Evolutionary conservation across 2,113 vertebrate genomes (phyloP), one percentile per base, ranked within the genome.

Genomic region (Tenrec ecaudatus): DNA sequence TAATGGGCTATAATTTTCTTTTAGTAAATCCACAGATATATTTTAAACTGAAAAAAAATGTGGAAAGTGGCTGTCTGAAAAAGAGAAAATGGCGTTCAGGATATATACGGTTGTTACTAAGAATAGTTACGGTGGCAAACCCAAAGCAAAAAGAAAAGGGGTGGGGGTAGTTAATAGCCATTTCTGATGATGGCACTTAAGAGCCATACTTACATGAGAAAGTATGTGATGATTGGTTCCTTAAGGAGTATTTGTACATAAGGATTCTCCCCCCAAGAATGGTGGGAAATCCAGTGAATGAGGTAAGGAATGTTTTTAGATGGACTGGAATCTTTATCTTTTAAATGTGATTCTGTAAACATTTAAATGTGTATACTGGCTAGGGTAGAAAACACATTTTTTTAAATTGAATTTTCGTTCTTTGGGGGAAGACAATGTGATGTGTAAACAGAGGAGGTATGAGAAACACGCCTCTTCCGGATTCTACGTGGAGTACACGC

Each of bases 401-500:
- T 93, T 57, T 80, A 36, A 82, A 64, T 71, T 58, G 29, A 80
- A 8, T 84, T 91, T 80, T 86, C 33, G 76, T 86, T 25, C 2
- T 69, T 68, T 89, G 4, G n/a, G 43, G 69, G 31, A 16, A 20
- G 12, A 91, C 93, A 86, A n/a, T 95, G n/a, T 85, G 66, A 17
- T 66, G 75, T 78, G 96, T 93, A 80, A 93, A 86, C 80, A 92
- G 60, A 90, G 11, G 47, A 90, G 60, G 66, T 94, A 60, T 91
- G 71, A 84, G 93, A 92, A 86, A 62, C 27, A 73, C 68, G 76
- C 40, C 90, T 11, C 60, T n/a, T 93, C 89, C 76, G 36, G 84
- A 77, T 88, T 78, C 60, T 90, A 88, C 92, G 38, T 92, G 36
- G 58, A 90, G 77, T 95, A 93, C 94, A 93, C 36, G 77, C 69